Percentiles rank a stretch among this genome's conserved stretches.
phyloP scores from a whole-genome alignment of 1,140 invertebrate genomes.

The Tetranychus cinnabarinus region DNA sequence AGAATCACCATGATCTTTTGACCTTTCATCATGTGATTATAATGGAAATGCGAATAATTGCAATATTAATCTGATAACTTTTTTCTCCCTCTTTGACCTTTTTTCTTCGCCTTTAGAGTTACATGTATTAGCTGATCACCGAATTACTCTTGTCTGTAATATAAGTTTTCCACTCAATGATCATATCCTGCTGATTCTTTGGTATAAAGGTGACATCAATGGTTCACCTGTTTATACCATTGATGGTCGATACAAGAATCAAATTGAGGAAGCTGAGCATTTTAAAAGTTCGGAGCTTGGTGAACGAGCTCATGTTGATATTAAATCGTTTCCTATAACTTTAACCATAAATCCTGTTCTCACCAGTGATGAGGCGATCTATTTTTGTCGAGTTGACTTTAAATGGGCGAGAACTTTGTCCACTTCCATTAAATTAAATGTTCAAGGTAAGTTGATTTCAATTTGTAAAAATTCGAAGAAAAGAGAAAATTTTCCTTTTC shows the following conservation, averaged over 20 bases:
- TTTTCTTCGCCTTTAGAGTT: background rate
- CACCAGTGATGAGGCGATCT: conserved; percentile 9
- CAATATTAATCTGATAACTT: too few species aligned
- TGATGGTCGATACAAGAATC: conserved; percentile 6
- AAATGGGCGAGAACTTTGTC: conserved; percentile 11
- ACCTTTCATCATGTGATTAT: too few species aligned
- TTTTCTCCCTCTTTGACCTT: too few species aligned
- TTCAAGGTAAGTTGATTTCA: conserved; percentile 9
- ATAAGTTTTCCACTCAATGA: conserved; percentile 25
- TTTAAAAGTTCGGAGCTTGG: background rate
- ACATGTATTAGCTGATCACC: background rate
- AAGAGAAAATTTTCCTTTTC: too few species aligned
- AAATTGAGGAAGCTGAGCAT: background rate
- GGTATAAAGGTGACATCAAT: conserved; percentile 39
- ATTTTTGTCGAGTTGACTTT: conserved; percentile 14
- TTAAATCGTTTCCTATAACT: background rate
- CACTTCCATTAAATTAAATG: conserved; percentile 10
- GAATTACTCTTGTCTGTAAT: background rate
- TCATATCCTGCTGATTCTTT: conserved; percentile 50
- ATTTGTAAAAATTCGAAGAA: background rate
- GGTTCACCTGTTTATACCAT: conserved; percentile 13
- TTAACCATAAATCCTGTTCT: conserved; percentile 10
- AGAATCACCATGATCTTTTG: too few species aligned
- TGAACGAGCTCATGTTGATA: background rate
- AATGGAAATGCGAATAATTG: too few species aligned